Base-by-base conservation (phyloP, 2,797 vertebrate species). In the Lacerta agilis region DNA sequence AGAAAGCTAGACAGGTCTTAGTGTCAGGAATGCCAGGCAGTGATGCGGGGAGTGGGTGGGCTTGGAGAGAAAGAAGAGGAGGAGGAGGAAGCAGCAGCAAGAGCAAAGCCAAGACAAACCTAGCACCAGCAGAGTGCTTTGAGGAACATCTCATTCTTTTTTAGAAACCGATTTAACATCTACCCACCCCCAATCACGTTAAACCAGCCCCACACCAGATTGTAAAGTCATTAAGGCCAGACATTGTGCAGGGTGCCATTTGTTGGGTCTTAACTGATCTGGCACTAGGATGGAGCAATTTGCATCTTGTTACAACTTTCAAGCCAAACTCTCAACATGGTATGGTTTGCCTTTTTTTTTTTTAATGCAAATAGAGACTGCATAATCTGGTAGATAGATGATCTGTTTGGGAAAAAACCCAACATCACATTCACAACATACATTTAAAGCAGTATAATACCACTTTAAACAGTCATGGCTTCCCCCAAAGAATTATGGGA, bases 21-120 rank as follows among this genome's bases (percentile, higher is more conserved):
- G 94, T 91, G 95, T 90, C 95, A 96, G 94, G 91, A 96, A 96
- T 95, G 94, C 94, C 81, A 93, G 86, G 89, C 93, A 29, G 73
- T 29, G 13, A 17, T 23, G 81, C 45, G 1, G 43, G 13, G 1
- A 8, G n/a, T 38, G 5, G 66, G 18, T 17, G 1, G 38, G 15
- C 3, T 23, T 33, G 33, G 23, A 20, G 58, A 13, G 41, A 27
- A 2, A 15, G 13, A 45, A 33, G 29, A 90, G 91, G 85, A 91
- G 79, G 91, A 73, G 41, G 83, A 90, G 92, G 83, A 61, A 79
- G 55, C 80, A 72, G 79, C 61, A 93, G 10, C 83, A 43, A 79
- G 41, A 88, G 41, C 75, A 84, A 91, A 93, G 90, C 64, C 10
- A 81, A 67, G 61, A 15, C 49, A 66, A 88, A 55, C 76, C 88